Conservation (phyloP, 2,888 invertebrate genomes). For the Fabriciana adippe region DNA sequence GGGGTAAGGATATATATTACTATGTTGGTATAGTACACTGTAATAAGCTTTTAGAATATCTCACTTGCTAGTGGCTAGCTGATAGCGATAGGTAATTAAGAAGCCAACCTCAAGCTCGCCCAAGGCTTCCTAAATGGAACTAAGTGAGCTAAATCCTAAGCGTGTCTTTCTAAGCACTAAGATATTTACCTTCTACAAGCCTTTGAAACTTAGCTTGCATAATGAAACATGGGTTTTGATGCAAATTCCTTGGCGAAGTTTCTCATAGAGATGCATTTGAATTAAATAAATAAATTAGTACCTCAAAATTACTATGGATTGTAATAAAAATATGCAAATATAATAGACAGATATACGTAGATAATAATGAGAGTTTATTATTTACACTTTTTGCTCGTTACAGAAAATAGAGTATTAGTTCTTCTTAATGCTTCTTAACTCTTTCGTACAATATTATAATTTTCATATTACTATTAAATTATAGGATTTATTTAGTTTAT, state of each 20-base stretch:
- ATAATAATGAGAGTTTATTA: too few species aligned
- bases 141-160: constrained; percentile 67
- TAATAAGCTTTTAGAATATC: constrained; percentile 44
- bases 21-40: not conserved
- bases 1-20: too few species aligned
- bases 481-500: too few species aligned
- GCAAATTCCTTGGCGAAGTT: constrained; percentile 8
- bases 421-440: too few species aligned
- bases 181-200: constrained; percentile 35
- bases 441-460: too few species aligned
- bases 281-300: constrained; percentile 1
- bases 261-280: not conserved
- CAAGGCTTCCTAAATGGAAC: constrained; percentile 70
- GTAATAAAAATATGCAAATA: too few species aligned
- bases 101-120: constrained; percentile 70
- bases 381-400: too few species aligned
- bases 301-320: too few species aligned
- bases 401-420: too few species aligned
- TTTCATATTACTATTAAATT: too few species aligned
- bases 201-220: constrained; percentile 25
- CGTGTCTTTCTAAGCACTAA: constrained; percentile 61
- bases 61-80: constrained; percentile 74
- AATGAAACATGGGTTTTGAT: constrained; percentile 17
- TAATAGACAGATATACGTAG: too few species aligned
- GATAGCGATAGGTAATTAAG: constrained; percentile 78